Evolutionary conservation across 1,140 invertebrate species (phyloP), one percentile per base, ranked within the genome.

Genomic region (Nasonia vitripennis): DNA sequence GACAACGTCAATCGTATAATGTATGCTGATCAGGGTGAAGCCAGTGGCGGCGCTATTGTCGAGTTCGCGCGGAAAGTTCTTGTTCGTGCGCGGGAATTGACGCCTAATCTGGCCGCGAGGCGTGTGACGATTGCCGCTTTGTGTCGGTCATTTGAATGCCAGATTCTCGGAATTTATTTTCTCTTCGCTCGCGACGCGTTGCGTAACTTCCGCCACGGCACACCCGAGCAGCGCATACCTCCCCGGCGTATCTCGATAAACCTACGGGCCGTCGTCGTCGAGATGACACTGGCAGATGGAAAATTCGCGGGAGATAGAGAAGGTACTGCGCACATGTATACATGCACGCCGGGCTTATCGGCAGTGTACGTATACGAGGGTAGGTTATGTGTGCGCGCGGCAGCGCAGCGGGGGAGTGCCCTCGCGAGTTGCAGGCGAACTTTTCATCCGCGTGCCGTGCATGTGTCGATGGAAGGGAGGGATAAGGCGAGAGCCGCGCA

Each of bases 251-350:
- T 62, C 9, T 4, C 74, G 82, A 84, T 84, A 84, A 84, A 78
- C 55, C 77, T 77, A 51, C 27, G 27, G 27, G 27, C 27, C 27
- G 27, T 71, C 73, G 55, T 48, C 71, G 68, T 14, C 48, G 78
- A 80, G 87, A 86, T 82, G 86, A 70, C 82, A 79, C 77, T 55
- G 23, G 86, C 82, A 70, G 88, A 89, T 90, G 87, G 17, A 86
- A 86, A 88, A 88, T 82, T 81, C 83, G 12, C 73, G 55, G 14
- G 82, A 85, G 31, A 84, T n/a, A n/a, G 85, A 73, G 41, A 48
- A 27, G 41, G 75, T 75, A 45, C 34, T 37, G 34, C 14, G n/a
- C 20, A 75, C 37, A 7, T 41, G 34, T 37, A 73, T 9, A 34
- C 34, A 37, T 12, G 14, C 34, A 73, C 14, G 34, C 0, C 27